Percentiles rank a stretch among this genome's conserved stretches.
Conservation (phyloP, 1,140 invertebrate species). For the Mactra quadrangularis region DNA sequence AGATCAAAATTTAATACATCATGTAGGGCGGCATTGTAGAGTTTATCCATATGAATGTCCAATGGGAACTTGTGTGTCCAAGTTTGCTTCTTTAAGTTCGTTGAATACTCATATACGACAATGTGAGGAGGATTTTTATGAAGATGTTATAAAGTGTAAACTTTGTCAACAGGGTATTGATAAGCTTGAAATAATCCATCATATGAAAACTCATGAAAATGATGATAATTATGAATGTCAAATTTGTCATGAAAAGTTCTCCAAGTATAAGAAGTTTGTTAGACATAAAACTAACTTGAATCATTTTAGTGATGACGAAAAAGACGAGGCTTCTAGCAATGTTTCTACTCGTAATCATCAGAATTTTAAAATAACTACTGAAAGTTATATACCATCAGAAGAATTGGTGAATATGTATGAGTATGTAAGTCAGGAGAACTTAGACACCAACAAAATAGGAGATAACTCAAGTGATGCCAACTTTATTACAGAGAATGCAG, state of each 20-base stretch:
- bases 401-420: no score
- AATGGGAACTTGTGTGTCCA: not conserved
- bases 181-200: not conserved
- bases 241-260: not conserved
- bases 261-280: not conserved
- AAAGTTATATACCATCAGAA: no score
- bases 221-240: constrained; percentile 2
- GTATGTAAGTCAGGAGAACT: not conserved
- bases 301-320: not conserved
- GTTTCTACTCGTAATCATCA: no score
- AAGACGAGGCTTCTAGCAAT: no score
- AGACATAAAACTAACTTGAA: not conserved
- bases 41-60: constrained; percentile 21
- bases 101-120: not conserved
- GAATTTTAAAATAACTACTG: no score
- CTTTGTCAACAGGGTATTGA: not conserved
- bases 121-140: not conserved
- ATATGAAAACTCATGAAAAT: constrained; percentile 19
- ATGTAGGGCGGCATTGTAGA: not conserved
- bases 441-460: no score
- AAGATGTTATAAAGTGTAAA: constrained; percentile 4
- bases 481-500: no score
- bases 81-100: not conserved
- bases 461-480: no score
- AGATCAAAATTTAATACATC: not conserved